Evolutionary conservation across 53 echinoderm and acorn worm genomes (phyloP).

Genomic region (Luidia sarsii): DNA sequence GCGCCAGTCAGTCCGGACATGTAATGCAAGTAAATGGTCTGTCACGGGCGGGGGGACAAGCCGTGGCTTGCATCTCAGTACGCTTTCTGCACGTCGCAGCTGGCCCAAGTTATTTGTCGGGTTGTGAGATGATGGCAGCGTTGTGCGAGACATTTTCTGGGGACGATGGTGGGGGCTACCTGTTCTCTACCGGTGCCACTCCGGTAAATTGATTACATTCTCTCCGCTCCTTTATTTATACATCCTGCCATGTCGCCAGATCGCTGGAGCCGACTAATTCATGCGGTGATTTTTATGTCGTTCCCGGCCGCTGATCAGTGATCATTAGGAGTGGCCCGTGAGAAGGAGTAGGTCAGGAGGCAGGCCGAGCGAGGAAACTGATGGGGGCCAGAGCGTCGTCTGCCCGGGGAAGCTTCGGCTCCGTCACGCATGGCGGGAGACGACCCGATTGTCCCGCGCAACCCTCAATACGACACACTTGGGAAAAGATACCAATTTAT

Average conservation of each 20-base stretch:
- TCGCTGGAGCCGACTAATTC: conserved; percentile 86
- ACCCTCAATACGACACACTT: conserved; percentile 25
- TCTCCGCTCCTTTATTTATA: conserved; percentile 80
- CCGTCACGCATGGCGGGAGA: conserved; percentile 51
- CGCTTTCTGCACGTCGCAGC: conserved; percentile 39
- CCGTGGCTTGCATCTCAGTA: conserved; percentile 24
- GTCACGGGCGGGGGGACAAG: conserved; percentile 58
- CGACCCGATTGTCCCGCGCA: not conserved
- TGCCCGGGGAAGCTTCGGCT: conserved; percentile 9
- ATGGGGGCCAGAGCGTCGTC: conserved; percentile 33
- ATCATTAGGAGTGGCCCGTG: conserved; percentile 66
- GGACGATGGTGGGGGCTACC: conserved; percentile 61
- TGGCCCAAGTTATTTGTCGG: conserved; percentile 52
- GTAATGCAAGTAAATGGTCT: conserved; percentile 60
- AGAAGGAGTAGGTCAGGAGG: conserved; percentile 47
- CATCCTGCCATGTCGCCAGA: conserved; percentile 79
- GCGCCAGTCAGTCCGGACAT: conserved; percentile 57
- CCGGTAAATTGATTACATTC: conserved; percentile 84
- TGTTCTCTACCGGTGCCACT: conserved; percentile 70
- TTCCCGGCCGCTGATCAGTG: conserved; percentile 56
- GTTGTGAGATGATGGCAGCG: conserved; percentile 46
- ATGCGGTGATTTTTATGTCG: conserved; percentile 78
- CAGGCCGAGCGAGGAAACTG: conserved; percentile 27
- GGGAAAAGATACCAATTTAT: conserved; percentile 27
- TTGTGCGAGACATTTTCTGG: conserved; percentile 55